These are phyloP conservation scores for Luperina testacea DNA, from an alignment of 2,888 invertebrate genomes.

Conservation along the genomic window DNA sequence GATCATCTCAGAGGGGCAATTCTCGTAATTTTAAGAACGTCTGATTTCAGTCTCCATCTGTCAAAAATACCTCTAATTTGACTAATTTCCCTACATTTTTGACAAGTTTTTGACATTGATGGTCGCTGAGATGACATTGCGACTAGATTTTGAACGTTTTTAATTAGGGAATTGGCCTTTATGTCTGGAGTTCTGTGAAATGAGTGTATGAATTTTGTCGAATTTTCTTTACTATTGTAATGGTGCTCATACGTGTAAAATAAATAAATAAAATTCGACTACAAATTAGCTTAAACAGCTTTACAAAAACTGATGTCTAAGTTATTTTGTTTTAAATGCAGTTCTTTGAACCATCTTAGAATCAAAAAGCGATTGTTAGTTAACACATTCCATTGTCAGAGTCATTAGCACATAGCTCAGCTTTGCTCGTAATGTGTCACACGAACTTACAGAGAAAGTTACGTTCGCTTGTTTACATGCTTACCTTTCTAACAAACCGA, in stretches of 20 bases:
- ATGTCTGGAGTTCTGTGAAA: neutral
- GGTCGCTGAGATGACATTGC: too few relatives aligned
- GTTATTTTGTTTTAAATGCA: neutral
- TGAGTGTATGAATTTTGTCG: neutral
- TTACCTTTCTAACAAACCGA: slow-evolving; percentile 55
- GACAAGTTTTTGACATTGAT: too few relatives aligned
- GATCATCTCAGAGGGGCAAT: neutral
- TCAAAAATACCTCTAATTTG: too few relatives aligned
- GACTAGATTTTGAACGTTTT: too few relatives aligned
- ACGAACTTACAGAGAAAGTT: slow-evolving; percentile 54
- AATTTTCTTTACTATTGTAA: neutral
- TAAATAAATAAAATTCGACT: neutral
- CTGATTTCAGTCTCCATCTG: too few relatives aligned
- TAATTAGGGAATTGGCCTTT: too few relatives aligned
- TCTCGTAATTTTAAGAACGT: too few relatives aligned
- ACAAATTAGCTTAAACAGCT: neutral
- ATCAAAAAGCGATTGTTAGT: slow-evolving; percentile 35
- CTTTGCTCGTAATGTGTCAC: slow-evolving; percentile 48
- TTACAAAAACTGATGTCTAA: neutral
- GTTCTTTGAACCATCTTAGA: neutral
- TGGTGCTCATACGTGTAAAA: neutral
- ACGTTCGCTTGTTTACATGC: slow-evolving; percentile 22
- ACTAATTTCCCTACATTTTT: too few relatives aligned
- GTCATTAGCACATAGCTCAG: slow-evolving; percentile 51
- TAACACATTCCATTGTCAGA: slow-evolving; percentile 43